phyloP scores from a whole-genome alignment of 37 sponge, comb jelly and placozoan species.

The Tethya wilhelma region DNA sequence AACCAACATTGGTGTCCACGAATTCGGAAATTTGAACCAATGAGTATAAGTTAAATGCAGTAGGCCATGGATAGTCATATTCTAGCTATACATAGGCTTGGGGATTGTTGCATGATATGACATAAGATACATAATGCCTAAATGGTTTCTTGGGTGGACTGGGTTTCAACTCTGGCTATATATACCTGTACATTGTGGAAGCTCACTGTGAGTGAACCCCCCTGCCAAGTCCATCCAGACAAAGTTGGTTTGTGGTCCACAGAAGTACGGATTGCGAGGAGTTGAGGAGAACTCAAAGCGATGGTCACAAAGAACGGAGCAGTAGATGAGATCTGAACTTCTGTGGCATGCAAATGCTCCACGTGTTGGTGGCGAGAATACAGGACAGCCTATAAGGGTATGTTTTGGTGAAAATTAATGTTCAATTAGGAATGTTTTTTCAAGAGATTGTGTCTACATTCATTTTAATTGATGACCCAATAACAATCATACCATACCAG shows the following conservation, averaged over 20 bases:
- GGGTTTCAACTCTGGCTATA: too few species aligned
- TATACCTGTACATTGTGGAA: constrained; percentile 50
- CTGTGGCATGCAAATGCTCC: constrained; percentile 47
- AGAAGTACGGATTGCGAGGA: constrained; percentile 52
- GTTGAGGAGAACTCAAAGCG: constrained; percentile 54
- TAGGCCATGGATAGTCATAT: too few species aligned
- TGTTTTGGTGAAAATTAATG: not conserved
- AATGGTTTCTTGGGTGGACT: too few species aligned
- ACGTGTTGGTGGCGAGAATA: constrained; percentile 36
- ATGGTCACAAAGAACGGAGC: constrained; percentile 55
- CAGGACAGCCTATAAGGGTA: constrained; percentile 32
- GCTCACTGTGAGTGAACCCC: not conserved
- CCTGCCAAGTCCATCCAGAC: constrained; percentile 33
- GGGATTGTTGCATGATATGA: too few species aligned
- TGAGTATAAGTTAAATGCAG: too few species aligned
- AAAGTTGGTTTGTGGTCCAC: constrained; percentile 30
- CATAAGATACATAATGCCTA: too few species aligned
- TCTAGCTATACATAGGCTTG: too few species aligned
- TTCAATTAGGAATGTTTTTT: not conserved
- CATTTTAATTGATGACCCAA: too few species aligned
- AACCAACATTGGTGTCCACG: too few species aligned
- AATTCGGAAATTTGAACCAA: too few species aligned
- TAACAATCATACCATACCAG: constrained; percentile 2
- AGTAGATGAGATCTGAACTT: constrained; percentile 33
- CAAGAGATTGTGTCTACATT: too few species aligned